These are phyloP conservation scores for Acanthosepion pharaonis DNA, from an alignment of 2,888 invertebrate species.

Conservation along the genomic window DNA sequence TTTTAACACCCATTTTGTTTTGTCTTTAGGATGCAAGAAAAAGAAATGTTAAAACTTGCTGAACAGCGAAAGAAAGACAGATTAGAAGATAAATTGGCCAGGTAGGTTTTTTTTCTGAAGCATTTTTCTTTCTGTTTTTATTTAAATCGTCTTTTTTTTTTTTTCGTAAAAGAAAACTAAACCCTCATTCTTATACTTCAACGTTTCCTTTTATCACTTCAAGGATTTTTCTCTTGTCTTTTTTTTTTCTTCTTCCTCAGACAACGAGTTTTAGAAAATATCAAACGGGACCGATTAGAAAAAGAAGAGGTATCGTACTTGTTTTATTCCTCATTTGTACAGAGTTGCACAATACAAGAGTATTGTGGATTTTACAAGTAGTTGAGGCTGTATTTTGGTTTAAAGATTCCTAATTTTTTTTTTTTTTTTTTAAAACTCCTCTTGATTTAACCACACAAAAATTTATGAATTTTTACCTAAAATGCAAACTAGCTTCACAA, in stretches of 20 bases:
- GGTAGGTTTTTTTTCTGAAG: conserved; percentile 75
- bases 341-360: neutral
- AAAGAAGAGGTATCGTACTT: conserved; percentile 76
- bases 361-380: neutral
- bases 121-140: neutral
- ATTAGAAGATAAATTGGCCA: conserved; percentile 88
- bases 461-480: no score
- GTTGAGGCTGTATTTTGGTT: no score
- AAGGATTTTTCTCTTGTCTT: neutral
- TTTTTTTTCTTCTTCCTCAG: conserved; percentile 60
- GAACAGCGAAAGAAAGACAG: conserved; percentile 91
- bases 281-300: conserved; percentile 91
- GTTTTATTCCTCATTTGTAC: neutral
- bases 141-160: neutral
- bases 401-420: no score
- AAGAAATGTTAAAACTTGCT: conserved; percentile 89
- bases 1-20: neutral
- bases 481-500: no score
- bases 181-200: neutral
- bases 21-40: conserved; percentile 76
- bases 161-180: neutral
- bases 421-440: no score
- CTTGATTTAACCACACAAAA: no score
- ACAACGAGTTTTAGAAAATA: conserved; percentile 88
- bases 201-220: neutral